Conservation (phyloP, 2,113 vertebrate species). For the Phaetusa simplex region DNA sequence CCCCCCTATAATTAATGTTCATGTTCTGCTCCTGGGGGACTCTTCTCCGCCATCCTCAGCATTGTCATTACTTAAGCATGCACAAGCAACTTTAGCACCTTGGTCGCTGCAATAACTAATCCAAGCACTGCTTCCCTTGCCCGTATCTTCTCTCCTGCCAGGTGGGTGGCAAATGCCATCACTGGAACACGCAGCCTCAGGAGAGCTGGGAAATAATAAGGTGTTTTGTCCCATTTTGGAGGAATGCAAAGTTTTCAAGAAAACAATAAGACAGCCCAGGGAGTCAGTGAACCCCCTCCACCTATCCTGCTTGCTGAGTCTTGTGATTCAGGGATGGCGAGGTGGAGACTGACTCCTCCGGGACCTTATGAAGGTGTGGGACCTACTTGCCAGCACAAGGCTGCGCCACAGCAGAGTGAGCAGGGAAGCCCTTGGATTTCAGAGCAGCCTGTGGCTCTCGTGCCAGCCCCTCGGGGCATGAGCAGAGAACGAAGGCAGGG, state of each 20-base stretch:
- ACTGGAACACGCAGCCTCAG: background rate
- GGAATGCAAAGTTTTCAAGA: background rate
- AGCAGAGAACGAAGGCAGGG: background rate
- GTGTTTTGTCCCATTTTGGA: background rate
- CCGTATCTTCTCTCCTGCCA: background rate
- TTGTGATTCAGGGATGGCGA: background rate
- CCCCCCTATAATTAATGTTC: constrained; percentile 76
- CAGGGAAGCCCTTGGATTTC: background rate
- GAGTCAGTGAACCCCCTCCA: background rate
- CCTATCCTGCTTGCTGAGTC: background rate
- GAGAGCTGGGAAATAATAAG: background rate
- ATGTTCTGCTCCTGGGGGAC: constrained; percentile 51
- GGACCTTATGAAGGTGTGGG: background rate
- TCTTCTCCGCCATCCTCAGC: constrained; percentile 30
- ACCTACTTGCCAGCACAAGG: background rate
- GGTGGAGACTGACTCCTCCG: background rate
- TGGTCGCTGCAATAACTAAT: background rate
- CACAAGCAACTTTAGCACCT: constrained; percentile 33
- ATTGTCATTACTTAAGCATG: constrained; percentile 16
- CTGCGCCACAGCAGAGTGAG: background rate
- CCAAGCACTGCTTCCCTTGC: background rate
- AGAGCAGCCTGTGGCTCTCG: background rate
- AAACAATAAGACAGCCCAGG: background rate
- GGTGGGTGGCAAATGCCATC: background rate
- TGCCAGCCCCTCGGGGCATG: rapidly evolving